phyloP scores from a whole-genome alignment of 2,113 vertebrate genomes.

The Catharus minimus region DNA sequence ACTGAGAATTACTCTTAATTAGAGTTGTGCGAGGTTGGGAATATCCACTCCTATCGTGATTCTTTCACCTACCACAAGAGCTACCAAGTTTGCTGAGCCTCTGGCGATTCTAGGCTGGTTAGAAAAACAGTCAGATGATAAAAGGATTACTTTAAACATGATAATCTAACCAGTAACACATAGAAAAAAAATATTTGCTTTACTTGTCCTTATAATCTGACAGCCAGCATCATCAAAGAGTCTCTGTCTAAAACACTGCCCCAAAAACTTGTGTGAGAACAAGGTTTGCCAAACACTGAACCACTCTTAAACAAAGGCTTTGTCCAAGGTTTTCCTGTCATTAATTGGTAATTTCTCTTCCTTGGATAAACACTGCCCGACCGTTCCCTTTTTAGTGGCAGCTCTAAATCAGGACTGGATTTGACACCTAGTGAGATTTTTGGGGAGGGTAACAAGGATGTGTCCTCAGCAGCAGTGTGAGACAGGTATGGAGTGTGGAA shows the following conservation, averaged over 20 bases:
- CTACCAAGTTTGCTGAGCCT: conserved; percentile 35
- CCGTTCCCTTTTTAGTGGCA: not conserved
- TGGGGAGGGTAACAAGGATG: not conserved
- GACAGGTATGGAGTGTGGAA: not conserved
- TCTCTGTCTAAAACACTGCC: not conserved
- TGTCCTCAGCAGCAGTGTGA: not conserved
- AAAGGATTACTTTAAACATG: conserved; percentile 40
- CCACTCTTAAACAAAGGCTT: not conserved
- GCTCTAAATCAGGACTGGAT: not conserved
- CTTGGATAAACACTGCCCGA: not conserved
- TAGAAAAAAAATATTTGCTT: conserved; percentile 49
- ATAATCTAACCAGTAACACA: conserved; percentile 15
- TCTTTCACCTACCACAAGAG: conserved; percentile 49
- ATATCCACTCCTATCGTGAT: conserved; percentile 52
- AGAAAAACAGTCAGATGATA: conserved; percentile 33
- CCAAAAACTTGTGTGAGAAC: not conserved
- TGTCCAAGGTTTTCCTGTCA: not conserved
- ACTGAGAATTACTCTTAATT: conserved; percentile 70
- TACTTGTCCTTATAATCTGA: conserved; percentile 12
- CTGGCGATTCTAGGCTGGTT: conserved; percentile 31
- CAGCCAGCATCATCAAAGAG: conserved; percentile 16
- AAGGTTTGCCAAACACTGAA: not conserved
- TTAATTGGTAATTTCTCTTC: not conserved
- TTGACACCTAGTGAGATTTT: not conserved
- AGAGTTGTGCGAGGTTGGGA: conserved; percentile 53